These are phyloP conservation scores for Lepisosteus oculatus DNA, from an alignment of 2,113 vertebrate species.

Conservation along the genomic window DNA sequence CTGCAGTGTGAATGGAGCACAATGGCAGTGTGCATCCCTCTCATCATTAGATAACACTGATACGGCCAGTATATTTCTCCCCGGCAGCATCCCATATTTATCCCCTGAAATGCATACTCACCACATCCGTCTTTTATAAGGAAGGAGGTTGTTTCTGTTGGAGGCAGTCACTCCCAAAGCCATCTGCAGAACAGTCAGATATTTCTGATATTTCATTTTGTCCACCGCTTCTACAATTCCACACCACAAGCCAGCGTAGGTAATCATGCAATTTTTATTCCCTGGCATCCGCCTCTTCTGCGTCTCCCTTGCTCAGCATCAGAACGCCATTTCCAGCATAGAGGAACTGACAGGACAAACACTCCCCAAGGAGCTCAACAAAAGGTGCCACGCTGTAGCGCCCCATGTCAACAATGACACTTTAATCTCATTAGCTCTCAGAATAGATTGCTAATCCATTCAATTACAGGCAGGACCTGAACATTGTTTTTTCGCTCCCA, in stretches of 20 bases:
- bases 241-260: slow-evolving; percentile 88
- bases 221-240: slow-evolving; percentile 79
- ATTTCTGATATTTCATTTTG: slow-evolving; percentile 97
- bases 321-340: slow-evolving; percentile 72
- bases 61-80: slow-evolving; percentile 32
- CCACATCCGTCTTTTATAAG: slow-evolving; percentile 93
- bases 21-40: slow-evolving; percentile 26
- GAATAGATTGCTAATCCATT: slow-evolving; percentile 56
- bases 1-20: slow-evolving; percentile 32
- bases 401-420: slow-evolving; percentile 65
- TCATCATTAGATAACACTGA: slow-evolving; percentile 37
- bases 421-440: slow-evolving; percentile 76
- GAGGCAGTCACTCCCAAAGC: slow-evolving; percentile 95
- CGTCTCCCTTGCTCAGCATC: slow-evolving; percentile 72
- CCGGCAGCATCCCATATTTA: slow-evolving; percentile 47
- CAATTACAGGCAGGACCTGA: slow-evolving; percentile 49
- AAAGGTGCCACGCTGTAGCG: slow-evolving; percentile 52
- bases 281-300: slow-evolving; percentile 82
- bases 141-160: slow-evolving; percentile 94
- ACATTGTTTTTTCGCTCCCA: slow-evolving; percentile 50
- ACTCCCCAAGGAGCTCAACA: slow-evolving; percentile 58
- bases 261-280: slow-evolving; percentile 80
- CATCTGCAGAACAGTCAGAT: slow-evolving; percentile 98
- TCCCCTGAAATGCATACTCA: slow-evolving; percentile 73
- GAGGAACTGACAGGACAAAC: slow-evolving; percentile 66